phyloP scores from a whole-genome alignment of 2,797 vertebrate species.

The Alfaro cultratus region DNA sequence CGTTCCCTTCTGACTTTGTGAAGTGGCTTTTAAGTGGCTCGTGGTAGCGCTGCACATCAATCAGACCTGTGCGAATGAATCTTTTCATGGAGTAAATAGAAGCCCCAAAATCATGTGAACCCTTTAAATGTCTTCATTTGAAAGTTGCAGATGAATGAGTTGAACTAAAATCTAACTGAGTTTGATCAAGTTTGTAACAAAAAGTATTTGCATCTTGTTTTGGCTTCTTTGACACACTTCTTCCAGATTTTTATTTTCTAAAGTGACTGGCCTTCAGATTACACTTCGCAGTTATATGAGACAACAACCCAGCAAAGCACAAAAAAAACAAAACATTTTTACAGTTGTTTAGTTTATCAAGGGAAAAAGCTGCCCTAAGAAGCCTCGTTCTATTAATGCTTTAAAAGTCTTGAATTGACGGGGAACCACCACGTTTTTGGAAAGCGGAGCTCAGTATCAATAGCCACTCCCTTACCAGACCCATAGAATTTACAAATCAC shows the following conservation, averaged over 20 bases:
- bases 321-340: background rate
- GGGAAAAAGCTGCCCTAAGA: background rate
- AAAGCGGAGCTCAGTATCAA: background rate
- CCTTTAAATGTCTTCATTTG: conserved; percentile 25
- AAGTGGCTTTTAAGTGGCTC: conserved; percentile 36
- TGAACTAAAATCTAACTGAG: conserved; percentile 8
- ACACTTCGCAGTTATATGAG: background rate
- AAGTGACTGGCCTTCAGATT: background rate
- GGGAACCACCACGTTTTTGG: background rate
- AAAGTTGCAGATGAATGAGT: background rate
- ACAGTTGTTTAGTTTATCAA: background rate
- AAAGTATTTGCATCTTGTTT: background rate
- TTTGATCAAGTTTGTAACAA: conserved; percentile 31
- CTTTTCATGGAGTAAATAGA: conserved; percentile 14
- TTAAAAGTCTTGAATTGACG: background rate
- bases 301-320: background rate
- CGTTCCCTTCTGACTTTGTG: conserved; percentile 28
- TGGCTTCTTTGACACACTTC: background rate
- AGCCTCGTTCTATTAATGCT: background rate
- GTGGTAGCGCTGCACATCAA: conserved; percentile 26
- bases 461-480: background rate
- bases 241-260: background rate
- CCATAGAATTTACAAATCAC: background rate
- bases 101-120: conserved; percentile 1
- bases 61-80: conserved; percentile 28